phyloP scores from a whole-genome alignment of 2,113 vertebrate species.

The Nematolebias whitei region DNA sequence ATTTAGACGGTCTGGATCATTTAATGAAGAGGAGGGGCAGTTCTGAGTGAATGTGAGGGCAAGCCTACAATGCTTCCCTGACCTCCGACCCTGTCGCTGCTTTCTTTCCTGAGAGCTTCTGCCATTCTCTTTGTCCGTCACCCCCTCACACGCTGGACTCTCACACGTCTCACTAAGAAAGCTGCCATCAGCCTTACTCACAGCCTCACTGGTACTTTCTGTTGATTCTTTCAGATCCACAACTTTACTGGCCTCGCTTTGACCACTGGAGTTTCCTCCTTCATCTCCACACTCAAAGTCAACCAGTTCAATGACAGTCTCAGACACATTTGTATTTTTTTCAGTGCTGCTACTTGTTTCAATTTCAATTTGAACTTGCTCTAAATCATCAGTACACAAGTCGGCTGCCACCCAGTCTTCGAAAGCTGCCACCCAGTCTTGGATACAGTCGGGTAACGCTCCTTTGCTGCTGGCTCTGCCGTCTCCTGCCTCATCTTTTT shows the following conservation, averaged over 20 bases:
- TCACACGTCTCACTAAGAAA: conserved; percentile 14
- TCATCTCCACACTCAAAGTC: not conserved
- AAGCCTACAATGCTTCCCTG: conserved; percentile 82
- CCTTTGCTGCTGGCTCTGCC: conserved; percentile 19
- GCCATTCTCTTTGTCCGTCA: conserved; percentile 42
- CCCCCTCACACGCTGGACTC: conserved; percentile 33
- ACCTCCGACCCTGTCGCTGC: conserved; percentile 72
- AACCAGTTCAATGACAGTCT: not conserved
- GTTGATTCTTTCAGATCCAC: not conserved
- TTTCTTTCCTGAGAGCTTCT: conserved; percentile 68
- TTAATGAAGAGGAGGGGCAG: conserved; percentile 40
- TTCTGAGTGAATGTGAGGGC: conserved; percentile 85
- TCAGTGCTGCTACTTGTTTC: not conserved
- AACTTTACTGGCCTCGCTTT: conserved; percentile 38
- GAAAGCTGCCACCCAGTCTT: too few species aligned
- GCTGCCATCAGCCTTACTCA: conserved; percentile 13
- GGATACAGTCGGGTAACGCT: conserved; percentile 74
- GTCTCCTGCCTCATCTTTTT: conserved; percentile 13
- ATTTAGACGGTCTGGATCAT: conserved; percentile 15
- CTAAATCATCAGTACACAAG: conserved; percentile 50
- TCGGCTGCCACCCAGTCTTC: conserved; percentile 64
- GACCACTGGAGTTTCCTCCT: not conserved
- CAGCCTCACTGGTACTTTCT: not conserved
- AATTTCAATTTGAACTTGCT: conserved; percentile 9
- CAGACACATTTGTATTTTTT: not conserved